Conservation (phyloP, 2,888 invertebrate genomes). For the Andrena bucephala region DNA sequence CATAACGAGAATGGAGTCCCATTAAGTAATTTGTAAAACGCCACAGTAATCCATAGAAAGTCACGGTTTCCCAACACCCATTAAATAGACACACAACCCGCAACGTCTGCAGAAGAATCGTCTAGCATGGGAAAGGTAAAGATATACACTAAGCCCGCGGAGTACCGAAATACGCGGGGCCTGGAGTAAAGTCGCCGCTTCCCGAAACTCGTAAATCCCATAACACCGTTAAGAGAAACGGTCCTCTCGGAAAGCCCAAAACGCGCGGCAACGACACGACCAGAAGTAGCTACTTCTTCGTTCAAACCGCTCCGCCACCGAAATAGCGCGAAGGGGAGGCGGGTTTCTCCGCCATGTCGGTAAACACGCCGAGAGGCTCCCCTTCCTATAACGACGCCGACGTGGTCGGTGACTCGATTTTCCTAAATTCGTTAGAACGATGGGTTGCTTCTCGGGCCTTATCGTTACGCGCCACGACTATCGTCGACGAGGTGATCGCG, state of each 20-base stretch:
- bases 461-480: neutral
- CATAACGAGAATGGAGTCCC: neutral
- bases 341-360: neutral
- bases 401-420: neutral
- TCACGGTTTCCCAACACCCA: neutral
- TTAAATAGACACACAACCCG: neutral
- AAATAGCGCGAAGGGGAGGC: constrained; percentile 26
- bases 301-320: neutral
- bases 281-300: neutral
- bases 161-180: neutral
- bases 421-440: constrained; percentile 29
- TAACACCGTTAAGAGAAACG: constrained; percentile 12
- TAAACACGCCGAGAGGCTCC: neutral
- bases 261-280: neutral
- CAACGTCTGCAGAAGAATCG: too few relatives aligned
- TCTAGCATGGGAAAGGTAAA: neutral
- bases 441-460: neutral
- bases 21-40: neutral
- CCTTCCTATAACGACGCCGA: constrained; percentile 6
- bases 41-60: neutral
- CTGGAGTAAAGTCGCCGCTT: neutral
- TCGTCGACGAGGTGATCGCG: neutral
- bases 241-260: neutral
- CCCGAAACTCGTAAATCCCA: constrained; percentile 30
- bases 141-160: neutral